Evolutionary conservation across 2,113 vertebrate genomes (phyloP).

Genomic region (Nematolebias whitei): DNA sequence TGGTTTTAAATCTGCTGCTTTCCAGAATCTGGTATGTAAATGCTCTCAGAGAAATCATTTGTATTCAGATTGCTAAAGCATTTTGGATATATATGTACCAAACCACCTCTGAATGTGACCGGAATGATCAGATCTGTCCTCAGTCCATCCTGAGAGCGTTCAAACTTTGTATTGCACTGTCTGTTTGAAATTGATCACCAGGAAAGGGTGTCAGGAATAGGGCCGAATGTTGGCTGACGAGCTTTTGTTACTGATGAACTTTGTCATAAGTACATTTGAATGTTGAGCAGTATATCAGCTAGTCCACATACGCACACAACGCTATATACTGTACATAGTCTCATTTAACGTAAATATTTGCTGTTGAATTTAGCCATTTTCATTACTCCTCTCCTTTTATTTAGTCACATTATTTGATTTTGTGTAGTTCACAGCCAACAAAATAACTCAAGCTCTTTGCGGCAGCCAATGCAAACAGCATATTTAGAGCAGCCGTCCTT

Average conservation of each 20-base stretch:
- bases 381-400: slow-evolving; percentile 27
- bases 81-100: too few relatives aligned
- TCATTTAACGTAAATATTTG: slow-evolving; percentile 10
- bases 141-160: not conserved
- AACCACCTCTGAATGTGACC: not conserved
- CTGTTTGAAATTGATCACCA: not conserved
- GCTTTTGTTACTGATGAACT: slow-evolving; percentile 16
- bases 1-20: too few relatives aligned
- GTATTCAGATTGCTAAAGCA: too few relatives aligned
- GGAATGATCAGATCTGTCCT: not conserved
- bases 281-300: not conserved
- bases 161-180: not conserved
- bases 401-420: slow-evolving; percentile 47
- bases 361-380: slow-evolving; percentile 27
- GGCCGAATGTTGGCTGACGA: slow-evolving; percentile 13
- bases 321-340: not conserved
- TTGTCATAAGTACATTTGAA: slow-evolving; percentile 12
- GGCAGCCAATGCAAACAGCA: slow-evolving; percentile 48
- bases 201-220: not conserved
- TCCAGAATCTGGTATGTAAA: too few relatives aligned
- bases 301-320: not conserved
- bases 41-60: too few relatives aligned
- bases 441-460: slow-evolving; percentile 54
- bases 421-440: slow-evolving; percentile 42
- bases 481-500: slow-evolving; percentile 41